A percentile compares a stretch with the other conserved stretches of the same genome.
Conservation (phyloP, 2,113 vertebrate genomes). For the Thunnus maccoyii region DNA sequence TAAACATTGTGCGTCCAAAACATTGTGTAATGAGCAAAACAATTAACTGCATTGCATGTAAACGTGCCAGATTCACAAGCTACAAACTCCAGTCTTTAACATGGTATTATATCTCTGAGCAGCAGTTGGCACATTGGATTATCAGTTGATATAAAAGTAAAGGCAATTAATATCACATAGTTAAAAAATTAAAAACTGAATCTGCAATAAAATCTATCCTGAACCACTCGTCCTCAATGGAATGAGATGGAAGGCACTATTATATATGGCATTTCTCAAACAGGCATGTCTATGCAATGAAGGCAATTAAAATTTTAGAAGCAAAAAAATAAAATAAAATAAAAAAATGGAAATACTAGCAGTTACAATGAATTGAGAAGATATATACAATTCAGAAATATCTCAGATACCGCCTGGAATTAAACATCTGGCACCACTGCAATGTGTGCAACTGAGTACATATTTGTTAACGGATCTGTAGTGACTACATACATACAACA, state of each 20-base stretch:
- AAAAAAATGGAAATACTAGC: neutral
- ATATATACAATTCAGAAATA: conserved; percentile 9
- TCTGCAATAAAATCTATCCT: conserved; percentile 17
- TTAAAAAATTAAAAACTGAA: conserved; percentile 9
- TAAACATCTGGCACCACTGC: conserved; percentile 28
- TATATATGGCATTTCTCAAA: conserved; percentile 26
- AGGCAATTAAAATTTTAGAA: neutral
- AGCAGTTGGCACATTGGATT: conserved; percentile 62
- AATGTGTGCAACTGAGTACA: conserved; percentile 9
- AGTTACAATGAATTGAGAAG: neutral
- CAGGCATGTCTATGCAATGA: neutral
- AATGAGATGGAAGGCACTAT: conserved; percentile 68
- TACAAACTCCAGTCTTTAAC: conserved; percentile 21
- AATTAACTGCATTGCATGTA: conserved; percentile 47
- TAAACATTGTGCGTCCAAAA: conserved; percentile 39
- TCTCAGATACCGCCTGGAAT: conserved; percentile 13
- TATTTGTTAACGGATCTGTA: neutral
- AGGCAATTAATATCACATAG: conserved; percentile 19
- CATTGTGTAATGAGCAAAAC: neutral
- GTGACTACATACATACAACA: conserved; percentile 40
- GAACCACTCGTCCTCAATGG: conserved; percentile 15
- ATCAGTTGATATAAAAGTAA: conserved; percentile 30
- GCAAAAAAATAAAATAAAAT: too few relatives aligned
- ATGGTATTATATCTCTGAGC: conserved; percentile 18
- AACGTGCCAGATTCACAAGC: conserved; percentile 42